These are phyloP conservation scores for Eupithecia tripunctaria DNA, from an alignment of 2,888 invertebrate genomes.

Conservation along the genomic window DNA sequence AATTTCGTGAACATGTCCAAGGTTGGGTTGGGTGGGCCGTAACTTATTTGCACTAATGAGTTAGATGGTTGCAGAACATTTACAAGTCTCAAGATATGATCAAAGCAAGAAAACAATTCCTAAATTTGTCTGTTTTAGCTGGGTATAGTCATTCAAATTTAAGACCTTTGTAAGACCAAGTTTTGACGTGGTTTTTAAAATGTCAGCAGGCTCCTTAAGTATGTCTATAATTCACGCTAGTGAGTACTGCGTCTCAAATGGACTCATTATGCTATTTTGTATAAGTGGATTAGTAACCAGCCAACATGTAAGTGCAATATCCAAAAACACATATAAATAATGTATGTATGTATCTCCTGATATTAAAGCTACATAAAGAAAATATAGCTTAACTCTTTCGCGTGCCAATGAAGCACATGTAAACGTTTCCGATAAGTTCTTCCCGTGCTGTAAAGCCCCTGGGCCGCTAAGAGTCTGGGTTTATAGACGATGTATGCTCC, in stretches of 20 bases:
- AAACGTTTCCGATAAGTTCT: no score
- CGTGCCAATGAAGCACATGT: no score
- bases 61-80: neutral
- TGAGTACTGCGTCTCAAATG: neutral
- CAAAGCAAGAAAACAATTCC: conserved; percentile 1
- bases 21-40: conserved; percentile 17
- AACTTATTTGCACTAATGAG: conserved; percentile 6
- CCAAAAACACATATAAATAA: neutral
- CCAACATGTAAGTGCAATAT: neutral
- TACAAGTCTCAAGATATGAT: conserved; percentile 9
- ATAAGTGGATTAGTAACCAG: neutral
- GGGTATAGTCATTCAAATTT: neutral
- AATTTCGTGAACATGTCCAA: conserved; percentile 22
- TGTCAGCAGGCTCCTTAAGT: neutral
- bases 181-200: neutral
- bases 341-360: neutral
- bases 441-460: no score
- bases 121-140: neutral
- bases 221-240: neutral
- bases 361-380: no score
- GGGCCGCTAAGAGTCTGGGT: no score
- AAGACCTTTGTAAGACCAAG: neutral
- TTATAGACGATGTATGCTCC: neutral
- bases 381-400: neutral
- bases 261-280: neutral